Base-by-base conservation (phyloP, 2,888 invertebrate species). In the Cremastinae sp. region DNA sequence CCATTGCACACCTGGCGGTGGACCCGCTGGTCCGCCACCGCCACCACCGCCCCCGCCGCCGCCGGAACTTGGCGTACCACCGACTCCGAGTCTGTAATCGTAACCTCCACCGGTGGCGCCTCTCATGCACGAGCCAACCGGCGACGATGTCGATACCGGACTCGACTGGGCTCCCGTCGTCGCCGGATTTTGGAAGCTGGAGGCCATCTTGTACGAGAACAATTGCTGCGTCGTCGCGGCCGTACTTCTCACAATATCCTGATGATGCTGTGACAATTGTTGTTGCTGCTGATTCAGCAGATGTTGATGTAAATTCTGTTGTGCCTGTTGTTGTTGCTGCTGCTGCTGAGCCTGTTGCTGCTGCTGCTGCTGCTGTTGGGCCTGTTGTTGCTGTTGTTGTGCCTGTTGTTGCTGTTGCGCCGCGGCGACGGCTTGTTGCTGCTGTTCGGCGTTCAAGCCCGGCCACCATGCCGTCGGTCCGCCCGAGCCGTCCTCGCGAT, bases 141-240 rank as follows among this genome's bases (percentile, higher is more conserved):
- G 92, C 83, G 92, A 91, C 84, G 92, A 91, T 81, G 93, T 92
- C 83, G 93, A 92, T 82, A 93, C 92, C 83, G 93, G 92, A 84
- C 90, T 92, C 90, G 92, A 93, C 91, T 91, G 92, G 87, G 91
- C 92, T 91, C 92, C 92, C 88, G 92, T 93, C 90, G 93, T 93
- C 90, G 92, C 91, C 85, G 93, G 93, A 90, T 93, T 93, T 85
- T 95, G 93, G 92, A 96, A 95, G 90, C 94, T 95, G 90, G 94
- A 94, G 86, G 95, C 94, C 95, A 96, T 95, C 92, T 96, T 96
- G 90, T 96, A 96, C 79, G 94, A 94, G 90, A 95, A 96, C 83
- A 95, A 91, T 90, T 95, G 95, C 88, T 95, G 95, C 82, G 92
- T 92, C 62, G 91, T 91, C 79, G 92, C 92, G 56, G 92, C 91